Conservation (phyloP, 2,113 vertebrate genomes). For the Gopherus evgoodei region DNA sequence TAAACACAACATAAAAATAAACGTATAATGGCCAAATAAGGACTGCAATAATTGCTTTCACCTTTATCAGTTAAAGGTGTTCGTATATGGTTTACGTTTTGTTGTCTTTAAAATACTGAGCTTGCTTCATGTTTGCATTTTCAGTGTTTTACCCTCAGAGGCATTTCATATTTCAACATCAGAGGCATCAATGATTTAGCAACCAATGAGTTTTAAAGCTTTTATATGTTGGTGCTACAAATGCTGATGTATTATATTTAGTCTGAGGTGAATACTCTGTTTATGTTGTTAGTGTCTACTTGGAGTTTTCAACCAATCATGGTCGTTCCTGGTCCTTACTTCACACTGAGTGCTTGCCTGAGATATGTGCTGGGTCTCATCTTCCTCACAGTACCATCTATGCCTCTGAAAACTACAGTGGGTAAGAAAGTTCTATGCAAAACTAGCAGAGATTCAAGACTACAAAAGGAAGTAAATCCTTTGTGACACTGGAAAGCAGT, state of each 20-base stretch:
- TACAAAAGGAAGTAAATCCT: not conserved
- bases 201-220: not conserved
- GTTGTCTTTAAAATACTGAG: not conserved
- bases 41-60: conserved; percentile 6
- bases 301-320: conserved; percentile 97
- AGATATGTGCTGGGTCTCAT: conserved; percentile 92
- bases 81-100: not conserved
- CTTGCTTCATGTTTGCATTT: conserved; percentile 1
- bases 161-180: not conserved
- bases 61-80: conserved; percentile 1
- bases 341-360: conserved; percentile 94
- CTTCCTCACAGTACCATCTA: conserved; percentile 96
- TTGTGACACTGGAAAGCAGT: conserved; percentile 14
- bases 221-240: not conserved
- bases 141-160: conserved; percentile 28
- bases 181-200: conserved; percentile 9
- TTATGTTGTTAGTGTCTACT: conserved; percentile 81
- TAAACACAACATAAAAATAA: conserved; percentile 27
- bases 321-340: conserved; percentile 95
- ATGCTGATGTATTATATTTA: not conserved
- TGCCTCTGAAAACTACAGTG: conserved; percentile 96
- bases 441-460: not conserved
- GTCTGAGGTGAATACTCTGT: conserved; percentile 12
- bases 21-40: not conserved
- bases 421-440: conserved; percentile 79